Evolutionary conservation across 1,140 invertebrate genomes (phyloP).

Genomic region (Triops longicaudatus): DNA sequence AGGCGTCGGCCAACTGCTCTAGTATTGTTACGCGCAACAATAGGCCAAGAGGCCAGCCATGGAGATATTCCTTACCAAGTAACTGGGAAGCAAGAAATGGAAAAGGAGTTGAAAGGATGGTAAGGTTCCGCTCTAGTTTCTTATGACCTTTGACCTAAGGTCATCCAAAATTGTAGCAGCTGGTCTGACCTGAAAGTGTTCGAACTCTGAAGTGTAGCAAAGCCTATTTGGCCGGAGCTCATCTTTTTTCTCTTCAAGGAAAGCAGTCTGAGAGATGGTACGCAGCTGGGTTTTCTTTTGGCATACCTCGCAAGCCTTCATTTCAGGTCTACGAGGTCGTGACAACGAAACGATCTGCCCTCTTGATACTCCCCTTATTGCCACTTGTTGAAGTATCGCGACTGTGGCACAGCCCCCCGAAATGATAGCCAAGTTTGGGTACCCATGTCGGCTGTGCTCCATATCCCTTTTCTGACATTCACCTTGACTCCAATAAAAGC

Average conservation of each 20-base stretch:
- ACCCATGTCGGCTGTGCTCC: too few species aligned
- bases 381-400: background rate
- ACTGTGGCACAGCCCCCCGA: background rate
- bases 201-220: background rate
- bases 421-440: background rate
- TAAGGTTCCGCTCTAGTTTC: background rate
- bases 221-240: background rate
- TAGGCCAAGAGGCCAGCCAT: background rate
- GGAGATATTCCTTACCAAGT: background rate
- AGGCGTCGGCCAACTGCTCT: background rate
- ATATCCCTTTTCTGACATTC: background rate
- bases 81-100: background rate
- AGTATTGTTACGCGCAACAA: background rate
- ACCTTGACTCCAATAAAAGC: background rate
- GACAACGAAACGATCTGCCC: background rate
- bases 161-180: slow-evolving; percentile 1
- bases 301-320: background rate
- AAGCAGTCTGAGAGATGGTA: background rate
- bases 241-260: background rate
- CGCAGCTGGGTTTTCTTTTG: background rate
- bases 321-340: background rate
- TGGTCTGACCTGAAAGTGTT: background rate
- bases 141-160: background rate
- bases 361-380: background rate
- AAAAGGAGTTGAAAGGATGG: background rate